These are phyloP conservation scores for Syrmaticus mikado DNA, from an alignment of 2,113 vertebrate species.

Conservation along the genomic window DNA sequence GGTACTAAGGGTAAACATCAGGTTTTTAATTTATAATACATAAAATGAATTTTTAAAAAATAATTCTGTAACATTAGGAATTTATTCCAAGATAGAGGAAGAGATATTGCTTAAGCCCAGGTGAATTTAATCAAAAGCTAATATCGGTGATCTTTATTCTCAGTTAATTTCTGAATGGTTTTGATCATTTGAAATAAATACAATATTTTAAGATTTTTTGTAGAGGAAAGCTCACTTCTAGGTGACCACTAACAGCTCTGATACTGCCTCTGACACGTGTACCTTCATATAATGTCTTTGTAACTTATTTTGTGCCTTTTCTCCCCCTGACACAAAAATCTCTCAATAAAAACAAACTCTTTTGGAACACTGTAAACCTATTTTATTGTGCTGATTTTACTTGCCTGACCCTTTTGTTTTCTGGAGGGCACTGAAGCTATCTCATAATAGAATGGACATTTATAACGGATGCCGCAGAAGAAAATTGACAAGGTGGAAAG, in stretches of 20 bases:
- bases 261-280: conserved; percentile 34
- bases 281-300: conserved; percentile 29
- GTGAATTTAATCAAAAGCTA: not conserved
- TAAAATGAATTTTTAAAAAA: not conserved
- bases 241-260: conserved; percentile 47
- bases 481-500: conserved; percentile 71
- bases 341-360: conserved; percentile 65
- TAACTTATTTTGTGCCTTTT: conserved; percentile 70
- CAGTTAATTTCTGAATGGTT: not conserved
- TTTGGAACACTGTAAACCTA: conserved; percentile 8
- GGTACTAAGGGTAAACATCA: not conserved
- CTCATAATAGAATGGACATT: conserved; percentile 55
- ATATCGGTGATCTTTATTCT: not conserved
- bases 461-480: conserved; percentile 29
- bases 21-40: not conserved
- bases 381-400: conserved; percentile 16
- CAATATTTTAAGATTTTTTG: not conserved
- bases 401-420: conserved; percentile 45
- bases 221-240: not conserved
- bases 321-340: not conserved
- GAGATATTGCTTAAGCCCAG: not conserved
- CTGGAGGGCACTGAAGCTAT: conserved; percentile 10
- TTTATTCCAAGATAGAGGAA: not conserved
- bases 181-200: not conserved
- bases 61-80: not conserved